These are phyloP conservation scores for Mythimna ferrago DNA, from an alignment of 2,888 invertebrate species.

Conservation along the genomic window DNA sequence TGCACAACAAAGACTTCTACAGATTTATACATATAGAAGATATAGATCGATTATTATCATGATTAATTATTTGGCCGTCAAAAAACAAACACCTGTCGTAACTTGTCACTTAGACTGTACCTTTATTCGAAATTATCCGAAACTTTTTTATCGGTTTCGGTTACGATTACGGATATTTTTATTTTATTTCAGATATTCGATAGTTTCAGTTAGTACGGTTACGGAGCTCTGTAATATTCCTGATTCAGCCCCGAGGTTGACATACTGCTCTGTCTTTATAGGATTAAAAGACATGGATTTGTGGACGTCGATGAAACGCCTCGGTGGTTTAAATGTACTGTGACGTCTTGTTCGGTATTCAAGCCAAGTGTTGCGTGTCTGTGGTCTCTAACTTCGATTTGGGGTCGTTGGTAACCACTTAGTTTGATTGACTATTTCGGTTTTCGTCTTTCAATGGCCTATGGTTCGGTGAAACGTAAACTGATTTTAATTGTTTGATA, in stretches of 20 bases:
- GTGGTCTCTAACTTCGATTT: constrained; percentile 26
- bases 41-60: too few relatives aligned
- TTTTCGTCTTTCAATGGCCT: background rate
- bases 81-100: too few relatives aligned
- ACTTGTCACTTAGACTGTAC: too few relatives aligned
- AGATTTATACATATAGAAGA: too few relatives aligned
- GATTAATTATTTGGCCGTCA: too few relatives aligned
- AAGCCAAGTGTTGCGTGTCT: constrained; percentile 23
- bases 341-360: constrained; percentile 45
- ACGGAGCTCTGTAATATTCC: too few relatives aligned
- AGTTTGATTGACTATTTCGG: constrained; percentile 9
- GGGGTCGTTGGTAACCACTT: constrained; percentile 18
- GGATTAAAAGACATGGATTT: constrained; percentile 48
- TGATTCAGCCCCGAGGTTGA: constrained; percentile 21
- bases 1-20: too few relatives aligned
- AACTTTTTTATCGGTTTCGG: too few relatives aligned
- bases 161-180: too few relatives aligned
- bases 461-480: background rate
- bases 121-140: too few relatives aligned
- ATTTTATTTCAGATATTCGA: too few relatives aligned
- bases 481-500: background rate
- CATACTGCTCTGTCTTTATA: constrained; percentile 30
- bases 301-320: constrained; percentile 37
- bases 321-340: constrained; percentile 30
- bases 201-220: too few relatives aligned